Evolutionary conservation across 2,113 vertebrate species (phyloP), one percentile per base, ranked within the genome.

Genomic region (Hippocampus zosterae): DNA sequence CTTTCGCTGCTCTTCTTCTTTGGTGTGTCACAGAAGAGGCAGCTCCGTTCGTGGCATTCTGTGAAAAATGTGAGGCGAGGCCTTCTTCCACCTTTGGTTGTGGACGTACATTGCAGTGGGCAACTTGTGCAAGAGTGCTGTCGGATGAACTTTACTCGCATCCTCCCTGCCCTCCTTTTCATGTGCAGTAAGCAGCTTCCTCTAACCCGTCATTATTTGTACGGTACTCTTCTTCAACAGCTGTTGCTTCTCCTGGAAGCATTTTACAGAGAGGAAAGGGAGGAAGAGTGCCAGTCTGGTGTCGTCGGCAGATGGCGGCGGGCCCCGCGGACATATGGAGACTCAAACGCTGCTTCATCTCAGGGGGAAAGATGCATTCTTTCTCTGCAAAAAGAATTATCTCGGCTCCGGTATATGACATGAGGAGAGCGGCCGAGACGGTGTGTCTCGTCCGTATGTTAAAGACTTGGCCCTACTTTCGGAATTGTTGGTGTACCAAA

Each of bases 261-360:
- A 73, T 86, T 85, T 88, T 71, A 87, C 66, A 73, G 74, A 67
- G 44, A 78, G 82, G 42, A 74, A 76, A 44, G 42, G 42, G 42
- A 44, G 42, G 42, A 13, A 44, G 11, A 79, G 74, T 85, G 87
- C 84, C 87, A 87, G 85, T 75, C 80, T 80, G 25, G 80, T 86
- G 79, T 84, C 73, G 8, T 3, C 79, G 84, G 84, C 89, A 90
- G 88, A 91, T 90, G 87, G 86, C 56, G 75, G 79, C 87, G 71
- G 81, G 69, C 53, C 52, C 52, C 5, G 52, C n/a, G 73, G 77
- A 91, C 89, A 89, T 86, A 84, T 86, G 89, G 88, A 67, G 50
- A 33, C 68, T 77, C 81, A 84, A 72, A 77, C 65, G 33, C 41
- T 57, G 71, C 79, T 77, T 50, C 65, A 46, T 81, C 77, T 75